Conservation (phyloP, 1,140 invertebrate species). For the Sipha flava region DNA sequence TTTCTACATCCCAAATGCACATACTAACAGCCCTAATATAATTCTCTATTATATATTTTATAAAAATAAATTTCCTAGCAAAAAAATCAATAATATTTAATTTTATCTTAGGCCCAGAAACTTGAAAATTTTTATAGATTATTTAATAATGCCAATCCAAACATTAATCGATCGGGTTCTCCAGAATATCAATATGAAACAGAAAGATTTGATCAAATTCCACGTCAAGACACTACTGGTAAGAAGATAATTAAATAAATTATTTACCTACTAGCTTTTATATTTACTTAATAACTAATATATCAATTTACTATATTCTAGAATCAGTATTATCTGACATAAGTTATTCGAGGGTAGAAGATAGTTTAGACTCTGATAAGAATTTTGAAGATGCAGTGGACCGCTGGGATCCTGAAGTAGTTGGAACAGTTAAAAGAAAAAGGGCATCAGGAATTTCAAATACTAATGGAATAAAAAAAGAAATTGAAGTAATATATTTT, state of each 20-base stretch:
- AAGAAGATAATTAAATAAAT: background rate
- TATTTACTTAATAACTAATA: background rate
- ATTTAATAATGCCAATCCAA: constrained; percentile 2
- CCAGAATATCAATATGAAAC: background rate
- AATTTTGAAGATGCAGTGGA: background rate
- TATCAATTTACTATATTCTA: background rate
- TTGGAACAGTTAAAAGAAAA: constrained; percentile 13
- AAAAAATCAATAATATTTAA: background rate
- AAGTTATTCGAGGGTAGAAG: constrained; percentile 13
- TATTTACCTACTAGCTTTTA: background rate
- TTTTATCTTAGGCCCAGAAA: background rate
- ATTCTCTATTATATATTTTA: too few species aligned
- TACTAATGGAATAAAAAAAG: background rate
- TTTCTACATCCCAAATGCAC: too few species aligned
- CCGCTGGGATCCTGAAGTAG: background rate
- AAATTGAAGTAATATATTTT: background rate
- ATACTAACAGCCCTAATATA: too few species aligned
- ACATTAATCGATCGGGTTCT: background rate
- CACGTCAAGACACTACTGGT: constrained; percentile 19
- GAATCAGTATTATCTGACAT: constrained; percentile 13
- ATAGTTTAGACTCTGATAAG: constrained; percentile 14
- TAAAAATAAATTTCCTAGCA: too few species aligned
- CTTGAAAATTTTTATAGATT: background rate
- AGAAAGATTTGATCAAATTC: constrained; percentile 14
- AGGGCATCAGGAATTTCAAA: background rate